Evolutionary conservation across 2,888 invertebrate species (phyloP).

Genomic region (Phyllotreta cruciferae): DNA sequence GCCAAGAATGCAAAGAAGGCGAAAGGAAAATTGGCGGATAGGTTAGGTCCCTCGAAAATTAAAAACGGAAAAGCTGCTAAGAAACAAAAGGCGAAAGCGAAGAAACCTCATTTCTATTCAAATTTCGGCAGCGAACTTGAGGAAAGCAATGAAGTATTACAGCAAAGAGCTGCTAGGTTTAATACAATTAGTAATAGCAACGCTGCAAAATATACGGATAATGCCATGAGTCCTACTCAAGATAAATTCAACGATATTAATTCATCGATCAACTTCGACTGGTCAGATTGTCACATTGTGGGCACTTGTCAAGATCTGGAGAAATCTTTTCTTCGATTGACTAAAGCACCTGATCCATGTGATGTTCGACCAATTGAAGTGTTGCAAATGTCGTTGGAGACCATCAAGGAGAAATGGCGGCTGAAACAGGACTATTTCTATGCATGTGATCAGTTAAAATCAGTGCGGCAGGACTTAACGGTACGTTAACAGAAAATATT

Average conservation of each 20-base stretch:
- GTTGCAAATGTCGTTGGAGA: conserved; percentile 81
- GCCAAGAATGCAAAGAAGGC: conserved; percentile 55
- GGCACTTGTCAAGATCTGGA: conserved; percentile 95
- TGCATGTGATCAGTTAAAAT: conserved; percentile 98
- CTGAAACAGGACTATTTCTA: conserved; percentile 93
- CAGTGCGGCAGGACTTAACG: conserved; percentile 97
- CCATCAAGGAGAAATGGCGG: conserved; percentile 92
- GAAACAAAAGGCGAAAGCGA: conserved; percentile 62
- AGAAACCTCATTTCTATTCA: conserved; percentile 70
- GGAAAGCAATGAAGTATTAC: conserved; percentile 79
- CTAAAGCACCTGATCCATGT: conserved; percentile 91
- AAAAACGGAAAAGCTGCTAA: conserved; percentile 54
- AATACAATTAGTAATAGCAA: conserved; percentile 57
- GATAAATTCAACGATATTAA: conserved; percentile 61
- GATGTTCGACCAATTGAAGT: conserved; percentile 91
- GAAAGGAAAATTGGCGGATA: conserved; percentile 66
- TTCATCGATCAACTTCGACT: conserved; percentile 73
- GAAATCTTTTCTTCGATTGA: conserved; percentile 94
- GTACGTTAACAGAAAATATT: conserved; percentile 64
- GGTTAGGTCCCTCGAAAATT: conserved; percentile 63
- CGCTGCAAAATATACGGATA: conserved; percentile 14
- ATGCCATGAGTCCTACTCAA: conserved; percentile 34
- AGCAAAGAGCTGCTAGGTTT: conserved; percentile 91
- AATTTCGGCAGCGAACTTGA: conserved; percentile 70
- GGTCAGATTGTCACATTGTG: conserved; percentile 87